Conservation (phyloP, 2,113 vertebrate species). For the Corvus moneduloides region DNA sequence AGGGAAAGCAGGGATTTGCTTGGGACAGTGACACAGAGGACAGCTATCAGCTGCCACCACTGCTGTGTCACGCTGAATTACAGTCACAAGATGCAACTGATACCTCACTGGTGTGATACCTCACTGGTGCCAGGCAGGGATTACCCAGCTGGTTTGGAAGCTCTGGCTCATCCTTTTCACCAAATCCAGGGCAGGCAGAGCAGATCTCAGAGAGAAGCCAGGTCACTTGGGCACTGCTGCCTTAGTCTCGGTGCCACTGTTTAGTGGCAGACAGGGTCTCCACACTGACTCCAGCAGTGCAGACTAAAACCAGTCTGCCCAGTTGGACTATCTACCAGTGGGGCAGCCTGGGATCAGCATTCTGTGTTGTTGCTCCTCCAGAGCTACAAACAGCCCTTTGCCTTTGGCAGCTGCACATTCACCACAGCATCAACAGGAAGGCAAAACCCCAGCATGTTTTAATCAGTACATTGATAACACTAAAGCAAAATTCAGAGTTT, state of each 20-base stretch:
- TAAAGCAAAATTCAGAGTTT: background rate
- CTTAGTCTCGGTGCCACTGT: rapidly evolving
- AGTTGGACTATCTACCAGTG: rapidly evolving
- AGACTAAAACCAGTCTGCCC: background rate
- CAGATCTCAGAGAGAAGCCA: background rate
- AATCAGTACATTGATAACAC: background rate
- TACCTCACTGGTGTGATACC: rapidly evolving
- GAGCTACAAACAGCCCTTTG: background rate
- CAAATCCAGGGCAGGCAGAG: background rate
- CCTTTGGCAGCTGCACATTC: background rate
- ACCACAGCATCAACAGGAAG: background rate
- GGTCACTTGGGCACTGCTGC: background rate
- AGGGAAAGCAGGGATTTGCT: background rate
- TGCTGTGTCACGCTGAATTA: background rate
- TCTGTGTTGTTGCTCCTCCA: background rate
- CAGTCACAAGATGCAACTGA: background rate
- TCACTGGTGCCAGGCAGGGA: background rate
- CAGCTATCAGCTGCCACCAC: background rate
- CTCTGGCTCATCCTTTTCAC: background rate
- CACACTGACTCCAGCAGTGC: background rate
- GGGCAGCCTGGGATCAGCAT: background rate
- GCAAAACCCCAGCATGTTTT: background rate
- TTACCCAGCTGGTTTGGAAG: background rate
- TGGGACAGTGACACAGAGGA: background rate
- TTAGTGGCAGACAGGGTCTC: background rate